A percentile compares a stretch with the other conserved stretches of the same genome.
phyloP scores from a whole-genome alignment of 1,140 invertebrate species.

The Phymorhynchus buccinoides region DNA sequence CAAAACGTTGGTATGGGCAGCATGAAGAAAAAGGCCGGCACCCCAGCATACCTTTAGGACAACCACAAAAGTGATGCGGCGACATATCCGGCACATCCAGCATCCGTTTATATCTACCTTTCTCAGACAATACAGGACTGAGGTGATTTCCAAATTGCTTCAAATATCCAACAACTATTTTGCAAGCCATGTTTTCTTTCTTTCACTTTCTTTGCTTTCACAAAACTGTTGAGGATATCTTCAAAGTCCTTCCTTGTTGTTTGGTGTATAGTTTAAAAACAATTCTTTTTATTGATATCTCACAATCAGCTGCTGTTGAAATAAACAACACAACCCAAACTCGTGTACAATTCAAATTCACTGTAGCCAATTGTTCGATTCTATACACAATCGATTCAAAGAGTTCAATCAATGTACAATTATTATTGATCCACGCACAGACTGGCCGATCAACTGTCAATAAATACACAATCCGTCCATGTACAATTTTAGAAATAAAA shows the following conservation, averaged over 20 bases:
- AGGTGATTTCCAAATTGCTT: neutral
- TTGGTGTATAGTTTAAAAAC: too few species aligned
- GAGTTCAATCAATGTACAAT: neutral
- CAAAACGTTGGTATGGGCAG: too few species aligned
- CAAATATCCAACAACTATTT: constrained; percentile 5
- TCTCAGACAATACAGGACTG: neutral
- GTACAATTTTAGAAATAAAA: neutral
- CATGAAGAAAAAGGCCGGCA: too few species aligned
- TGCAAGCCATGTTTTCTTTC: neutral
- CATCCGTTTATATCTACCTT: neutral
- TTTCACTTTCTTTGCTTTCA: neutral
- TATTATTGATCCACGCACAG: neutral
- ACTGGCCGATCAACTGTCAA: neutral
- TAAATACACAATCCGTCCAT: neutral
- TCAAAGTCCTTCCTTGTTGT: neutral
- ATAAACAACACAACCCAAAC: neutral
- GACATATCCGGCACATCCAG: neutral
- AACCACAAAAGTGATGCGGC: neutral
- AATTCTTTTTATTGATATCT: neutral
- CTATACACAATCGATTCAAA: neutral
- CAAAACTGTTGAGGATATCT: neutral
- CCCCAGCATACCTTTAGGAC: neutral
- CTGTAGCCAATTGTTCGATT: neutral
- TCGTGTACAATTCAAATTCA: neutral
- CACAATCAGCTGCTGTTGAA: neutral